A percentile compares a stretch with the other conserved stretches of the same genome.
phyloP scores from a whole-genome alignment of 2,113 vertebrate species.

The Bubo bubo region DNA sequence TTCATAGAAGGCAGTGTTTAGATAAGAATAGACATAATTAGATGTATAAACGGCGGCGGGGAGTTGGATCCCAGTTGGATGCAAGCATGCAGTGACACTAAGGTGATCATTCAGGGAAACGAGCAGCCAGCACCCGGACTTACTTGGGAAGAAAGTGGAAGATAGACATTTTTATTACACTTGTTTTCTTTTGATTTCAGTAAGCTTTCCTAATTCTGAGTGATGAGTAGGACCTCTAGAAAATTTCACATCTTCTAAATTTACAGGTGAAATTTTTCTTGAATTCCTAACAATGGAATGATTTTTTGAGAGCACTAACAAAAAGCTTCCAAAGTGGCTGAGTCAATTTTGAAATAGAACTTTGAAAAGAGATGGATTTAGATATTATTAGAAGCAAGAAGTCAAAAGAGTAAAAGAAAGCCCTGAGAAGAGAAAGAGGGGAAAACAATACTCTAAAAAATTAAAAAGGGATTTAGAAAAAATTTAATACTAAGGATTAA shows the following conservation, averaged over 20 bases:
- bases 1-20: neutral
- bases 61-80: neutral
- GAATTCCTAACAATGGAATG: neutral
- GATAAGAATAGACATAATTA: neutral
- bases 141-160: neutral
- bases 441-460: neutral
- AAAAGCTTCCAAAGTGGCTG: neutral
- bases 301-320: neutral
- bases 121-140: neutral
- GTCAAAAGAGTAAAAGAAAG: neutral
- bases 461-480: neutral
- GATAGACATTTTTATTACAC: neutral
- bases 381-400: neutral
- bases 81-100: neutral
- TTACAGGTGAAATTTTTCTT: neutral
- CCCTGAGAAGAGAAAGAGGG: neutral
- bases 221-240: neutral
- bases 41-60: neutral
- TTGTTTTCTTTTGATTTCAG: neutral
- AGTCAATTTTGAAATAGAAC: neutral
- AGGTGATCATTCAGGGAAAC: neutral
- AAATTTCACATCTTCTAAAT: neutral
- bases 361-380: neutral
- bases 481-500: neutral
- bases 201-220: neutral